phyloP scores from a whole-genome alignment of 2,888 invertebrate genomes.

The Rapana venosa region DNA sequence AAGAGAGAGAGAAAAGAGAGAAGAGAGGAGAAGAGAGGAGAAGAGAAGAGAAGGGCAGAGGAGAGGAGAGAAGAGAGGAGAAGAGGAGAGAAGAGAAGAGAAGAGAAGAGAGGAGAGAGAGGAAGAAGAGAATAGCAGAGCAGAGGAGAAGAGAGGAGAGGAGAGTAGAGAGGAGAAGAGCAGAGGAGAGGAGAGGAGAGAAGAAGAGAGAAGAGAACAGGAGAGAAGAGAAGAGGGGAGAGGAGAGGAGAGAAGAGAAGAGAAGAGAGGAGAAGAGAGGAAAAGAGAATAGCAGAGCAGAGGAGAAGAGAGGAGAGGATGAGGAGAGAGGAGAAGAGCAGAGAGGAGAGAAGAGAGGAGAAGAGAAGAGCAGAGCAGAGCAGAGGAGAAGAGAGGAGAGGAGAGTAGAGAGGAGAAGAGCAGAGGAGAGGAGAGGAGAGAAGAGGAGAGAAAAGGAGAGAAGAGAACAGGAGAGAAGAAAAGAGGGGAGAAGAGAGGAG shows the following conservation, averaged over 20 bases:
- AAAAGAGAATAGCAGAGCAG: no score
- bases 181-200: neutral
- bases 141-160: neutral
- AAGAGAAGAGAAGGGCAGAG: no score
- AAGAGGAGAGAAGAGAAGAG: neutral
- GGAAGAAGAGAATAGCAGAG: neutral
- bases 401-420: neutral
- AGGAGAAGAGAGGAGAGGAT: neutral
- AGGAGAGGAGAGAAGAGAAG: neutral
- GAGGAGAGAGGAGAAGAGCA: neutral
- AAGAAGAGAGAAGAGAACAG: neutral
- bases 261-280: neutral
- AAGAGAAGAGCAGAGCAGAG: no score
- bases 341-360: neutral
- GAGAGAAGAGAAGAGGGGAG: neutral
- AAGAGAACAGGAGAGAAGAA: neutral
- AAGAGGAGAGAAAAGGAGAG: no score
- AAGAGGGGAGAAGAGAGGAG: neutral
- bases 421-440: neutral
- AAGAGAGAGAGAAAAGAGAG: neutral
- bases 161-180: neutral
- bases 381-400: neutral
- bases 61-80: neutral
- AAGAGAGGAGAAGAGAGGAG: neutral
- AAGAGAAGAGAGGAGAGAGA: neutral